phyloP scores from a whole-genome alignment of 1,140 invertebrate genomes.

The Lepidurus apus region DNA sequence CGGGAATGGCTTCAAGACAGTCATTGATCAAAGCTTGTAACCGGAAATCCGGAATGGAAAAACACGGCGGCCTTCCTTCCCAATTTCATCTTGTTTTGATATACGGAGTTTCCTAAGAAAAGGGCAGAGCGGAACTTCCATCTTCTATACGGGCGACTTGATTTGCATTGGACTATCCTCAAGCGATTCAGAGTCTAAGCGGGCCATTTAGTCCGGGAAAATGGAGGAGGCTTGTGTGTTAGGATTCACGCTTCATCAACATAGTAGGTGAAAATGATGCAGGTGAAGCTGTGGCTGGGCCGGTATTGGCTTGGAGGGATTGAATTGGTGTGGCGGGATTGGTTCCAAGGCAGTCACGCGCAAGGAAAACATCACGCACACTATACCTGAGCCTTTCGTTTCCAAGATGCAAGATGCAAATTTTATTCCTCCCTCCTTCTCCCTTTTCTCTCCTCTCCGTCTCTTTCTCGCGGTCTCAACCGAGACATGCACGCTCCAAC shows the following conservation, averaged over 20 bases:
- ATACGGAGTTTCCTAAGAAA: not conserved
- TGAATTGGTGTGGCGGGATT: constrained; percentile 21
- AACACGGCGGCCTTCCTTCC: not conserved
- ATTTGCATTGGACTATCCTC: not conserved
- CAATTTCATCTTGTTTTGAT: not conserved
- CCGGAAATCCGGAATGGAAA: not conserved
- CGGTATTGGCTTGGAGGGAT: not conserved
- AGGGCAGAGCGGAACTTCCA: not conserved
- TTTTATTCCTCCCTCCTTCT: not conserved
- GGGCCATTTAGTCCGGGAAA: not conserved
- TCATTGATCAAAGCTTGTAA: not conserved
- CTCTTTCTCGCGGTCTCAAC: not conserved
- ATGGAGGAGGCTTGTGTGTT: constrained; percentile 1
- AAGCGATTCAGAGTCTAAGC: too few relatives aligned
- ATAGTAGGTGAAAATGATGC: not conserved
- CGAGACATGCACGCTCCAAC: not conserved
- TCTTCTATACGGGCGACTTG: not conserved
- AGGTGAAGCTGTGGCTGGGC: not conserved
- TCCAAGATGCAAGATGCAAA: not conserved
- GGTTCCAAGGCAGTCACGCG: constrained; percentile 13
- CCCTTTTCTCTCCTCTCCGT: not conserved
- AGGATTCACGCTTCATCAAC: not conserved
- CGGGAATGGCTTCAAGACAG: not conserved
- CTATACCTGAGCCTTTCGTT: constrained; percentile 8
- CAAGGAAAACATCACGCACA: not conserved